Evolutionary conservation across 2,113 vertebrate genomes (phyloP), one percentile per base, ranked within the genome.

Genomic region (Xenus cinereus): DNA sequence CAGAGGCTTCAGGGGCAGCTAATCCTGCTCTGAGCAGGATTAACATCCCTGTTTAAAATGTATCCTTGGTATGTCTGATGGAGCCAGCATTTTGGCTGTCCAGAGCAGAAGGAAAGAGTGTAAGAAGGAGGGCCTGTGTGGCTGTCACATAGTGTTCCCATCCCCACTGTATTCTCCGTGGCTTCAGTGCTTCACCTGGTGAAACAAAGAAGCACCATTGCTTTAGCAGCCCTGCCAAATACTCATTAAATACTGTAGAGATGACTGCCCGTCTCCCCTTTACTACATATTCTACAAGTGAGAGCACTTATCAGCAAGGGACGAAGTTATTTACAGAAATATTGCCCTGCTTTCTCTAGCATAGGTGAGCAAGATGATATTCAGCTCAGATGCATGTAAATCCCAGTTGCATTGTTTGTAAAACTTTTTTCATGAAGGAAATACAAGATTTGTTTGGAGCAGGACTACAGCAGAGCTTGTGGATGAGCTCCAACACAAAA

Each of bases 21-120:
- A 97, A 97, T 97, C 92, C 95, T 95, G 24, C 72, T 94, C 87
- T 79, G 89, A 96, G 78, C 30, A 79, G 95, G 89, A 96, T 95
- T 97, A 93, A 91, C 74, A 71, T 96, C 95, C 41, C 60, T 72
- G 66, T 93, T 96, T 84, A 90, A 95, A 96, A 90, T 2, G 3
- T 72, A 53, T 33, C 93, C 41, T 62, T 84, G 80, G 60, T 79
- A 83, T 66, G 43, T 53, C 71, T 84, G 66, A 37, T 59, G 48
- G 45, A 95, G 41, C 12, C 62, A 80, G 69, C 50, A 69, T 81
- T 96, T 95, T 84, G 85, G 32, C 50, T 39, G 53, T 46, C 39
- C 76, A 48, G 67, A 73, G 35, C 24, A 72, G 66, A 89, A 27
- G 37, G 26, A 48, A 86, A 20, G 16, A 71, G 8, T 43, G 43